phyloP scores from a whole-genome alignment of 2,888 invertebrate genomes.

The Agonopterix arenella region DNA sequence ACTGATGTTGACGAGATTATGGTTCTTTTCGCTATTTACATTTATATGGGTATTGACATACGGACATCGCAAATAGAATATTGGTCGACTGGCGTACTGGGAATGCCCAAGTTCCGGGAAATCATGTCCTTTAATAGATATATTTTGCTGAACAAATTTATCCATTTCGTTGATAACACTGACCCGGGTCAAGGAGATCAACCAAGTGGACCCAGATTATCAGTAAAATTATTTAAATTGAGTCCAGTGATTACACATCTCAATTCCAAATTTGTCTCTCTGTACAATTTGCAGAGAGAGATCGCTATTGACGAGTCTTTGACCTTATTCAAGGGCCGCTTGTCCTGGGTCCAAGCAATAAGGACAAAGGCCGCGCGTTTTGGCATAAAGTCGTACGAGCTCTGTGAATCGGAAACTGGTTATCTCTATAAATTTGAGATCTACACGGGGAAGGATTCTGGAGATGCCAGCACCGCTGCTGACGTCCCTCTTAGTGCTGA shows the following conservation, averaged over 20 bases:
- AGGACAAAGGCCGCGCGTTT: no score
- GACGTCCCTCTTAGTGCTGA: background rate
- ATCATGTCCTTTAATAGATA: conserved; percentile 4
- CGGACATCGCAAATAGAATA: conserved; percentile 7
- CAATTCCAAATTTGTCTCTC: conserved; percentile 4
- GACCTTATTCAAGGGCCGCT: conserved; percentile 16
- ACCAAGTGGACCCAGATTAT: background rate
- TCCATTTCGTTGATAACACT: conserved; percentile 5
- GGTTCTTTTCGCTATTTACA: conserved; percentile 11
- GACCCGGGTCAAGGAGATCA: background rate
- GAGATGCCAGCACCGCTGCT: conserved; percentile 8
- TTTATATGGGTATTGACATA: conserved; percentile 12
- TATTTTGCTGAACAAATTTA: conserved; percentile 2
- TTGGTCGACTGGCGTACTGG: conserved; percentile 8
- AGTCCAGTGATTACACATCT: no score
- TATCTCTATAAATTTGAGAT: no score
- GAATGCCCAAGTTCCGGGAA: conserved; percentile 3
- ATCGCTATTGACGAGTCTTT: conserved; percentile 16
- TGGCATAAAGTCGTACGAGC: no score
- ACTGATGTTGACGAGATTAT: conserved; percentile 15
- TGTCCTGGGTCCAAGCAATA: conserved; percentile 4
- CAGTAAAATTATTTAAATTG: conserved; percentile 16
- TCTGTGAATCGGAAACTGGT: no score
- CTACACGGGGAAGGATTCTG: no score
- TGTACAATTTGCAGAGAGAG: conserved; percentile 13